phyloP scores from a whole-genome alignment of 2,888 invertebrate species.

The Cataglyphis albicans region DNA sequence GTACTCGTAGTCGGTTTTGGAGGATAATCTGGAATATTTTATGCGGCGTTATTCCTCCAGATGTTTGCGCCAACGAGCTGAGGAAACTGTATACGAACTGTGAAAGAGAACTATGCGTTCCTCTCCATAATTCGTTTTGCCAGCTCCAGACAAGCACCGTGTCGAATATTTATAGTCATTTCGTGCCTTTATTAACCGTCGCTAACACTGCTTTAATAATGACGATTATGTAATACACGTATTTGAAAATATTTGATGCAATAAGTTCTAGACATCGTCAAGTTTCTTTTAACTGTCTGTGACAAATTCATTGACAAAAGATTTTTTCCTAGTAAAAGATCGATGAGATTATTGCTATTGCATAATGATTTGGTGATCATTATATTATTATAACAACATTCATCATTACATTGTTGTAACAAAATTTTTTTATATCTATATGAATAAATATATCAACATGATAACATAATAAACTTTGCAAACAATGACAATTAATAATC shows the following conservation, averaged over 20 bases:
- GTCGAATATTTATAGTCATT: constrained; percentile 35
- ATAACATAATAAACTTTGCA: neutral
- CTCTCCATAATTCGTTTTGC: constrained; percentile 30
- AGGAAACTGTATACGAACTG: constrained; percentile 18
- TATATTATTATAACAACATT: no score
- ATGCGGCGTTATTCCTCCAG: constrained; percentile 57
- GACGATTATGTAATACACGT: neutral
- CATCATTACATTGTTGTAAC: no score
- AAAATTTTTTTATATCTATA: neutral
- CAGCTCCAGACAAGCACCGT: neutral
- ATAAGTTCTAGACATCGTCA: neutral
- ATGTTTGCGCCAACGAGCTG: constrained; percentile 54
- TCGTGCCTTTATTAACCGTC: neutral
- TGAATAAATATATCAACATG: neutral
- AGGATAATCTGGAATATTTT: constrained; percentile 61
- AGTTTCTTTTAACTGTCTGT: neutral
- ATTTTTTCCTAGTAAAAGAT: neutral
- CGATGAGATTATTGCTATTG: neutral
- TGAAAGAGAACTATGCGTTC: neutral
- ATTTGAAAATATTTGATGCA: neutral
- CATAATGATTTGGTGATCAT: no score
- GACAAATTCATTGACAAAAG: neutral
- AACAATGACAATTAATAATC: neutral
- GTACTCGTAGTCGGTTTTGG: constrained; percentile 49
- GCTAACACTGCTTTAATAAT: constrained; percentile 5